Percentiles rank a stretch among this genome's conserved stretches.
phyloP scores from a whole-genome alignment of 1,140 invertebrate genomes.

The Brachionus calyciflorus region DNA sequence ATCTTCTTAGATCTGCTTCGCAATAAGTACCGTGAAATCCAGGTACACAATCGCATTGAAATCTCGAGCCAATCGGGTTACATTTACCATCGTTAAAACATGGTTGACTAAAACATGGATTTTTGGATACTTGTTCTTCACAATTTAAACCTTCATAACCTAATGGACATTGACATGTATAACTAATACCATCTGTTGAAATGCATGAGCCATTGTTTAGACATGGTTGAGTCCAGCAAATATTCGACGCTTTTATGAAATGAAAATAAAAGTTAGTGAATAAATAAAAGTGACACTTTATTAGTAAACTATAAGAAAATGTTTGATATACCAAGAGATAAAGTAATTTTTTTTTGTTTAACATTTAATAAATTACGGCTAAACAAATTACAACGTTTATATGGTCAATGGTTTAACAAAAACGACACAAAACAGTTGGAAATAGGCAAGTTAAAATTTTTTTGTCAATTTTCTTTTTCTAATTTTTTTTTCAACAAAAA shows the following conservation, averaged over 20 bases:
- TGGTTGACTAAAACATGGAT: conserved; percentile 44
- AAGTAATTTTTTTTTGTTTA: too few species aligned
- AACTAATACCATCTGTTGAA: conserved; percentile 36
- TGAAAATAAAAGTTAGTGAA: not conserved
- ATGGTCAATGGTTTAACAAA: too few species aligned
- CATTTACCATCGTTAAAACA: conserved; percentile 45
- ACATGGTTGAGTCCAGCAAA: conserved; percentile 39
- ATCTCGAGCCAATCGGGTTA: not conserved
- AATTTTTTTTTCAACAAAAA: too few species aligned
- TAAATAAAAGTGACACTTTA: too few species aligned
- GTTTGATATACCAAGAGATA: too few species aligned
- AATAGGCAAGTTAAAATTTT: too few species aligned
- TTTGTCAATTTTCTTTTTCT: too few species aligned
- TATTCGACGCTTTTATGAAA: too few species aligned
- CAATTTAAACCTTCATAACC: conserved; percentile 74
- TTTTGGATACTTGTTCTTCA: conserved; percentile 61
- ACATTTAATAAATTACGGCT: too few species aligned
- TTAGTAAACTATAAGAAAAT: too few species aligned
- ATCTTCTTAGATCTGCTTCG: conserved; percentile 42
- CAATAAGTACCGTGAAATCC: conserved; percentile 43
- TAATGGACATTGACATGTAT: conserved; percentile 68
- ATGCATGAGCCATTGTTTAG: conserved; percentile 40
- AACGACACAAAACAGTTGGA: too few species aligned
- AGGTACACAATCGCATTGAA: conserved; percentile 30
- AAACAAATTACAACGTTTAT: too few species aligned